These are phyloP conservation scores for Tenebrosternarchus preto DNA, from an alignment of 2,113 vertebrate species.

Conservation along the genomic window DNA sequence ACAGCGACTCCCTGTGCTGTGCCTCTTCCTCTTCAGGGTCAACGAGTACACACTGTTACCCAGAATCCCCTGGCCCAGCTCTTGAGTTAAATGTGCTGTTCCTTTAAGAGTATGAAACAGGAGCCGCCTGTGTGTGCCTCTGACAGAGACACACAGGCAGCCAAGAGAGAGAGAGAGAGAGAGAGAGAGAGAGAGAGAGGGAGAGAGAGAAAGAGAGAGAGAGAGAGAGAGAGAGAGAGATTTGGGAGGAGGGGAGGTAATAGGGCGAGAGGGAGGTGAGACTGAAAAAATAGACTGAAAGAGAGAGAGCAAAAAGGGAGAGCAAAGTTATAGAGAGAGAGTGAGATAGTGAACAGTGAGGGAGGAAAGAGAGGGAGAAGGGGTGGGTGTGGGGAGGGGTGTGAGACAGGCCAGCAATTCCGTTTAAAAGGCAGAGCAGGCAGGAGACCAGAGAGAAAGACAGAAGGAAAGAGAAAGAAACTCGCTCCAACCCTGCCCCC, in stretches of 20 bases:
- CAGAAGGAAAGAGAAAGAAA: constrained; percentile 42
- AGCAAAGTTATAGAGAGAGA: not conserved
- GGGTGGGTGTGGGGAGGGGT: not conserved
- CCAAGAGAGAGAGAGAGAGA: constrained; percentile 65
- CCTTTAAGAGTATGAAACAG: constrained; percentile 88
- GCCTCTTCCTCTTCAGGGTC: constrained; percentile 64
- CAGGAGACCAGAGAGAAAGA: not conserved
- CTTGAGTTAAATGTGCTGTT: constrained; percentile 67
- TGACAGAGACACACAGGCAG: constrained; percentile 64
- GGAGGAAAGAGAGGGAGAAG: not conserved
- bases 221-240: constrained; percentile 39
- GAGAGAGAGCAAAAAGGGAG: constrained; percentile 3
- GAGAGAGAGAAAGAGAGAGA: too few species aligned
- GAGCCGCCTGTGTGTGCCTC: constrained; percentile 83
- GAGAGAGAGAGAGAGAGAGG: constrained; percentile 59
- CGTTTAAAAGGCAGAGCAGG: not conserved
- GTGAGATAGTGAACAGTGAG: not conserved
- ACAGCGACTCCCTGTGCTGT: constrained; percentile 66
- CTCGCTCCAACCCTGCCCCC: constrained; percentile 71
- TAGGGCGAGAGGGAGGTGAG: not conserved
- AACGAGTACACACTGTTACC: constrained; percentile 76
- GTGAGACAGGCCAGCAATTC: not conserved
- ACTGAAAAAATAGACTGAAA: not conserved
- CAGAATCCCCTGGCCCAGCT: constrained; percentile 70
- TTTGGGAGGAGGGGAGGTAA: constrained; percentile 36